Evolutionary conservation across 2,888 invertebrate genomes (phyloP), one percentile per base, ranked within the genome.

Genomic region (Lasioglossum pauxillum): DNA sequence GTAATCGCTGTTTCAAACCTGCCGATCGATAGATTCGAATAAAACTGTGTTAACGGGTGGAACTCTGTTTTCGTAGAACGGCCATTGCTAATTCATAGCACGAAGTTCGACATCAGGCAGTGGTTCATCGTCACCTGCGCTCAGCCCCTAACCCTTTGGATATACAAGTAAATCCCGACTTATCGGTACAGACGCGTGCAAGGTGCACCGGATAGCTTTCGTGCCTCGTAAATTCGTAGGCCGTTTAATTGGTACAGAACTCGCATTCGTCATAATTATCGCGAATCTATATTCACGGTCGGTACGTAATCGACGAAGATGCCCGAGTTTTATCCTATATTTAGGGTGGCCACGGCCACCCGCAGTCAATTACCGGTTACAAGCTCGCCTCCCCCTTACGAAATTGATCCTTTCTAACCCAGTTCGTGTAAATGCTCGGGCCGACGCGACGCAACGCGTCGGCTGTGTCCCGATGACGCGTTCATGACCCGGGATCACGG

Each of bases 41-140:
- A 27, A 35, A 49, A 23, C 10, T 27, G 31, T 74, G 64, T 46
- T 76, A 44, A 64, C n/a, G 23, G 41, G 14, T 69, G 38, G 10
- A 19, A 38, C 23, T 41, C 41, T 35, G 71, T 72, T 83, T 49
- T 79, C 96, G 87, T 96, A 98, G 99, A 99, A 96, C 97, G 97
- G 85, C 99, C 99, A 0, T 95, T 99, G 78, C 97, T 98, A 74
- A 97, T 99, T 89, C 97, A 98, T 95, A 97, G 98, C 93, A 98
- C 98, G 1, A 99, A 99, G 96, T 99, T 99, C 94, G 99, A 99
- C 95, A 99, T 99, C 91, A 96, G 99, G 8, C 99, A 99, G 95
- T 99, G 99, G 99, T 99, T 99, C 95, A 96, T 99, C 87, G 97
- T 99, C 44, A 98, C 99, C 0, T 98, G 97, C 94, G 98, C 98